These are phyloP conservation scores for Sicus ferrugineus DNA, from an alignment of 2,888 invertebrate species.

Conservation along the genomic window DNA sequence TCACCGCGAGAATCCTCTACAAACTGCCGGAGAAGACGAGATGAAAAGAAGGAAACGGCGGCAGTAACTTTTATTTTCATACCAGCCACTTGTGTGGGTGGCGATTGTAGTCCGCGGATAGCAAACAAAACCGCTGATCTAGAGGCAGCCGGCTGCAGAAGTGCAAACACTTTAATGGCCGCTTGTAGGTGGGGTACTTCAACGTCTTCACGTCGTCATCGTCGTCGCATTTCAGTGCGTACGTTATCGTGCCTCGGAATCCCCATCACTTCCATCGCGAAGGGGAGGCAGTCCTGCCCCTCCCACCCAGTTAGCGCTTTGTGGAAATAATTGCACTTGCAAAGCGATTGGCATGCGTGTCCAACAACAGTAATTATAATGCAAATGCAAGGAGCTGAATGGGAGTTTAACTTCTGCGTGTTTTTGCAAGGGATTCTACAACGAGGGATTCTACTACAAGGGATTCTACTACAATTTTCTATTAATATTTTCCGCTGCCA, in stretches of 20 bases:
- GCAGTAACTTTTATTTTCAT: slow-evolving; percentile 9
- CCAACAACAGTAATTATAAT: slow-evolving; percentile 27
- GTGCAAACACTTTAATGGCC: background rate
- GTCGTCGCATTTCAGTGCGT: background rate
- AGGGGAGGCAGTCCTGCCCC: background rate
- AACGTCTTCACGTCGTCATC: background rate
- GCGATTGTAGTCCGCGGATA: background rate
- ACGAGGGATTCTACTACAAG: no score
- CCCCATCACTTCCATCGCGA: background rate
- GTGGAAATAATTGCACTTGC: slow-evolving; percentile 2
- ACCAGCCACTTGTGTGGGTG: slow-evolving; percentile 3
- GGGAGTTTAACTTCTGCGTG: no score
- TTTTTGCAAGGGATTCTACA: no score
- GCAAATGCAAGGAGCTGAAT: no score
- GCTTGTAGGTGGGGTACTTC: background rate
- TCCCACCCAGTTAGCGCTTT: background rate
- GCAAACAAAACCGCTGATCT: slow-evolving; percentile 2
- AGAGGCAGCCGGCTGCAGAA: background rate
- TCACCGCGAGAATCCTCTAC: background rate
- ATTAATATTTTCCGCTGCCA: background rate
- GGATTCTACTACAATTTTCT: background rate
- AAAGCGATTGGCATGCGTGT: slow-evolving; percentile 25
- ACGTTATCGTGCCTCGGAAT: background rate
- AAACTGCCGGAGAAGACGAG: background rate
- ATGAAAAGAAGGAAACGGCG: background rate